Evolutionary conservation across 2,113 vertebrate genomes (phyloP).

Genomic region (Tupaia tana): DNA sequence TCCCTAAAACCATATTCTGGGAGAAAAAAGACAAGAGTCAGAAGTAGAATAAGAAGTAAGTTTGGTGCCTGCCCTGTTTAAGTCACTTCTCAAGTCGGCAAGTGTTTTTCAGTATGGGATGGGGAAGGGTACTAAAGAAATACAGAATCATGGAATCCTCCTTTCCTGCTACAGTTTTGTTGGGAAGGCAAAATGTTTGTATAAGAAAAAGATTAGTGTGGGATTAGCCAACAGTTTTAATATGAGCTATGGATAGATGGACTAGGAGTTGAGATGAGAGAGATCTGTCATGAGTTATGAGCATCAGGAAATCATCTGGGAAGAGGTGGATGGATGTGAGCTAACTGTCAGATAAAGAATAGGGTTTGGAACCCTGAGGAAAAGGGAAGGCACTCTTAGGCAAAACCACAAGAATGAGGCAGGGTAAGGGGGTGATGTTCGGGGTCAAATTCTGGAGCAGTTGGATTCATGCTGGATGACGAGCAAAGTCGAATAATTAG

Average conservation of each 20-base stretch:
- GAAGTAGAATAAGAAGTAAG: conserved; percentile 85
- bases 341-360: background rate
- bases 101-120: background rate
- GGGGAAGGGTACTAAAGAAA: background rate
- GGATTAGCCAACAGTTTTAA: background rate
- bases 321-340: background rate
- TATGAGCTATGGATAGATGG: background rate
- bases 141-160: fast-evolving
- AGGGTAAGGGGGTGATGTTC: background rate
- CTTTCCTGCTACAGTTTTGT: background rate
- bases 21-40: conserved; percentile 78
- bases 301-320: background rate
- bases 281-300: background rate
- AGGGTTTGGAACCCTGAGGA: background rate
- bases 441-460: background rate
- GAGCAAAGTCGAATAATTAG: background rate
- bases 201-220: background rate
- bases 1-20: conserved; percentile 69
- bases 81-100: background rate
- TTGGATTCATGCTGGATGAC: background rate
- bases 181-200: background rate
- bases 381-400: background rate
- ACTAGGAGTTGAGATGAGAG: background rate
- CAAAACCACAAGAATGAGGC: background rate
- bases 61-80: background rate